phyloP scores from a whole-genome alignment of 1,140 invertebrate species.

The Episyrphus balteatus region DNA sequence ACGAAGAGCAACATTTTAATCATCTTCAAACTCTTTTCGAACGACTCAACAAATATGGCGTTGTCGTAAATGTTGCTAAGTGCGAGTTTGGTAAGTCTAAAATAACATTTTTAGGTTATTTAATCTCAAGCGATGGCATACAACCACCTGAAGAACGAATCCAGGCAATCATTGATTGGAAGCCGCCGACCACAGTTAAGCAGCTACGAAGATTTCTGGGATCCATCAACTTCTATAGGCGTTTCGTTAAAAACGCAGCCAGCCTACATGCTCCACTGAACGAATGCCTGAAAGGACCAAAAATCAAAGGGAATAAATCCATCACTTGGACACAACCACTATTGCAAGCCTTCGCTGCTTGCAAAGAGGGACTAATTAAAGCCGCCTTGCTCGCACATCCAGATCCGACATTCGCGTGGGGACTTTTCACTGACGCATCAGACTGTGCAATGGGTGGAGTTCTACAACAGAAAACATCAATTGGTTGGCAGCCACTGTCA shows the following conservation, averaged over 20 bases:
- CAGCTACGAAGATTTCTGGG: background rate
- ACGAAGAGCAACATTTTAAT: constrained; percentile 16
- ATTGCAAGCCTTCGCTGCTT: constrained; percentile 11
- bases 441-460: constrained; percentile 13
- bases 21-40: constrained; percentile 17
- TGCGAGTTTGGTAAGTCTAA: background rate
- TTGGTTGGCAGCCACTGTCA: background rate
- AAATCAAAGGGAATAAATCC: constrained; percentile 15
- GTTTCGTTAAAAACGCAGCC: background rate
- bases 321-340: constrained; percentile 4
- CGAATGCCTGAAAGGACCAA: constrained; percentile 7
- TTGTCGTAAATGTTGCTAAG: background rate
- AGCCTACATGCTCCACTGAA: background rate
- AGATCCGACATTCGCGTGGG: background rate
- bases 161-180: constrained; percentile 11
- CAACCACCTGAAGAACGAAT: constrained; percentile 8
- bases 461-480: constrained; percentile 9
- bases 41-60: constrained; percentile 13
- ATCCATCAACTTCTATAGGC: constrained; percentile 1
- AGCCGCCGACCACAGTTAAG: constrained; percentile 6
- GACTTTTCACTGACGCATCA: constrained; percentile 16
- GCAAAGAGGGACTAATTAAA: constrained; percentile 17
- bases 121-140: constrained; percentile 12
- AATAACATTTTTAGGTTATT: background rate
- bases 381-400: constrained; percentile 11